A percentile compares a stretch with the other conserved stretches of the same genome.
These are phyloP conservation scores for Channa striata DNA, from an alignment of 2,797 vertebrate genomes.

Conservation along the genomic window DNA sequence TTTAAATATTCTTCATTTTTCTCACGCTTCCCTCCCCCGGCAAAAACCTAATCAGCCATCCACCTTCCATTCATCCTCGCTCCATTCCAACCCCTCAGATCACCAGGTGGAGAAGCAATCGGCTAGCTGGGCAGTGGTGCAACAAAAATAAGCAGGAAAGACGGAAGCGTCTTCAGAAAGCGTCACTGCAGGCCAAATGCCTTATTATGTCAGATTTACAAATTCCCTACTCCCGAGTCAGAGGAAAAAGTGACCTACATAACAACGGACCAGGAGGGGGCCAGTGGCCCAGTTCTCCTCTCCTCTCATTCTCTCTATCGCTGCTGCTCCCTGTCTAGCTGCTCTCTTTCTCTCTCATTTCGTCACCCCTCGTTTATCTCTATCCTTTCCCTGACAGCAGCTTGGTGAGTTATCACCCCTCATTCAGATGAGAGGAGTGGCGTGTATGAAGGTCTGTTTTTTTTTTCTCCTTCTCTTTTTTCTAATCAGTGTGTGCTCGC, in stretches of 20 bases:
- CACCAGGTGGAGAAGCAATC: constrained; percentile 51
- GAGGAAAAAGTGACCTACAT: constrained; percentile 80
- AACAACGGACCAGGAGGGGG: constrained; percentile 78
- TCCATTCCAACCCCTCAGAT: constrained; percentile 40
- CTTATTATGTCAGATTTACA: constrained; percentile 89
- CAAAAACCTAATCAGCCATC: constrained; percentile 45
- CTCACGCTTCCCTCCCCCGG: constrained; percentile 16
- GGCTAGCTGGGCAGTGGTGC: constrained; percentile 51
- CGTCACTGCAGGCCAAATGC: constrained; percentile 86
- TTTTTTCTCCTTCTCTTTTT: constrained; percentile 15
- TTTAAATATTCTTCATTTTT: constrained; percentile 50
- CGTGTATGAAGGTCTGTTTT: constrained; percentile 26
- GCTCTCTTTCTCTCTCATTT: constrained; percentile 72
- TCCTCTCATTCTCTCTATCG: constrained; percentile 53
- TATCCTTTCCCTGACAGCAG: constrained; percentile 70
- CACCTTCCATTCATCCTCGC: constrained; percentile 27
- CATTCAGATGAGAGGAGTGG: constrained; percentile 69
- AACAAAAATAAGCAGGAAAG: constrained; percentile 62
- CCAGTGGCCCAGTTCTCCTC: constrained; percentile 68
- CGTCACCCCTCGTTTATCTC: constrained; percentile 73
- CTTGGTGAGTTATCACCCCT: constrained; percentile 72
- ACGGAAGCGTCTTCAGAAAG: constrained; percentile 66
- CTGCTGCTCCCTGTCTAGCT: constrained; percentile 54
- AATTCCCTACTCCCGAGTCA: constrained; percentile 75
- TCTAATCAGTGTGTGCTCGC: neutral